Percentiles rank a stretch among this genome's conserved stretches.
These are phyloP conservation scores for Eleutherodactylus coqui DNA, from an alignment of 2,797 vertebrate species.

Conservation along the genomic window DNA sequence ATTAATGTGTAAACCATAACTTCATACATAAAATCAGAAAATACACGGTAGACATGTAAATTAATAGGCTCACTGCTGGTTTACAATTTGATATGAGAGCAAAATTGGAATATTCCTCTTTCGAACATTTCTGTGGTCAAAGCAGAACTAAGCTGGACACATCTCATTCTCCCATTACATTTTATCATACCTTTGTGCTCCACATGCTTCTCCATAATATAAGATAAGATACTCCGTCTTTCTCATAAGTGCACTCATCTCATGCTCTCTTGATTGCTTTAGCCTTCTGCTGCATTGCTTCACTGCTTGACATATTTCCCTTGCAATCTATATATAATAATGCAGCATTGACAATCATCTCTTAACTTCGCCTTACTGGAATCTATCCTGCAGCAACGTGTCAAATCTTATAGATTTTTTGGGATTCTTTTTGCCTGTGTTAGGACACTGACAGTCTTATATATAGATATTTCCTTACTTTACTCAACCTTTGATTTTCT, in stretches of 20 bases:
- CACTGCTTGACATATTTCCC: slow-evolving; percentile 58
- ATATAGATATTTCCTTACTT: slow-evolving; percentile 26
- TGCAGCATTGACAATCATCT: slow-evolving; percentile 56
- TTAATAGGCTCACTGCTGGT: not conserved
- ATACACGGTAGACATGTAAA: not conserved
- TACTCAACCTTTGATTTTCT: slow-evolving; percentile 26
- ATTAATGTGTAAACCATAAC: not conserved
- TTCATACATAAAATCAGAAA: not conserved
- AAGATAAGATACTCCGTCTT: slow-evolving; percentile 51
- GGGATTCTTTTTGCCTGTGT: slow-evolving; percentile 40
- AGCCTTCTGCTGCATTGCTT: slow-evolving; percentile 51
- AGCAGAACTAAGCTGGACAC: slow-evolving; percentile 24
- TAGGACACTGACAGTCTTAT: slow-evolving; percentile 48
- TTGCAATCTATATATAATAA: slow-evolving; percentile 61
- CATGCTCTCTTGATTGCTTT: slow-evolving; percentile 57
- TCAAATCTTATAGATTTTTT: slow-evolving; percentile 57
- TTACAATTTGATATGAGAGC: not conserved
- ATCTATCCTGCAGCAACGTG: slow-evolving; percentile 39
- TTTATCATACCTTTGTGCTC: slow-evolving; percentile 39
- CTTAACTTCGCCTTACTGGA: slow-evolving; percentile 52
- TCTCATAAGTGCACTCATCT: slow-evolving; percentile 53
- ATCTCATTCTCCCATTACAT: slow-evolving; percentile 30
- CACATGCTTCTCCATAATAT: slow-evolving; percentile 43
- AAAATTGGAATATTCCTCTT: not conserved
- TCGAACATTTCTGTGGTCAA: not conserved